These are phyloP conservation scores for Corydoras sp. DNA, from an alignment of 2,113 vertebrate species.

Conservation along the genomic window DNA sequence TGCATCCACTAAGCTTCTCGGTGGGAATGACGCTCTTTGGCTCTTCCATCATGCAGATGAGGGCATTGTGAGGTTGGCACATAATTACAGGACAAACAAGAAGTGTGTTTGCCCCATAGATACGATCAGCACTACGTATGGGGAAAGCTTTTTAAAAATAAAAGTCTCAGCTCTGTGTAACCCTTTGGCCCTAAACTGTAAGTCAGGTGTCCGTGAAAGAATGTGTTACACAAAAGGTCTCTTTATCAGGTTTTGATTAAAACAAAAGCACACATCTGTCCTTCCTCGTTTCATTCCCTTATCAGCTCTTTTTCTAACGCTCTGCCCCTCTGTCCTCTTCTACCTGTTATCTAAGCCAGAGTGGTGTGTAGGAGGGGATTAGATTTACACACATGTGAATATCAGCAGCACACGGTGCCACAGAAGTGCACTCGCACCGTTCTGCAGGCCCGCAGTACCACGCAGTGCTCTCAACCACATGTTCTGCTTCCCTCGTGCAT, in stretches of 20 bases:
- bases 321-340: constrained; percentile 22
- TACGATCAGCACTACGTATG: too few relatives aligned
- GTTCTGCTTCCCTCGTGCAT: constrained; percentile 10
- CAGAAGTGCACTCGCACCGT: constrained; percentile 37
- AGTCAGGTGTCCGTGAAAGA: too few relatives aligned
- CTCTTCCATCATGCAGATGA: too few relatives aligned
- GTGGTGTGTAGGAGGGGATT: constrained; percentile 38
- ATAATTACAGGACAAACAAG: too few relatives aligned
- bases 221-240: too few relatives aligned
- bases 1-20: too few relatives aligned
- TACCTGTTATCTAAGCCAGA: constrained; percentile 44
- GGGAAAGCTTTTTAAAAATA: too few relatives aligned
- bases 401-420: constrained; percentile 31
- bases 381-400: constrained; percentile 30
- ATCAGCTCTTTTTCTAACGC: constrained; percentile 1
- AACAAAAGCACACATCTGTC: neutral
- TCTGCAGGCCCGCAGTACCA: constrained; percentile 26
- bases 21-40: too few relatives aligned
- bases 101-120: too few relatives aligned
- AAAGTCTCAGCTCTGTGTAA: too few relatives aligned
- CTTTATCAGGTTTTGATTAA: neutral
- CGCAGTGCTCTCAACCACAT: constrained; percentile 17
- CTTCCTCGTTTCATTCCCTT: neutral
- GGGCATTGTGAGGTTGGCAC: too few relatives aligned
- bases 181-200: too few relatives aligned